Evolutionary conservation across 1,140 invertebrate genomes (phyloP).

Genomic region (Ptiloglossa arizonensis): DNA sequence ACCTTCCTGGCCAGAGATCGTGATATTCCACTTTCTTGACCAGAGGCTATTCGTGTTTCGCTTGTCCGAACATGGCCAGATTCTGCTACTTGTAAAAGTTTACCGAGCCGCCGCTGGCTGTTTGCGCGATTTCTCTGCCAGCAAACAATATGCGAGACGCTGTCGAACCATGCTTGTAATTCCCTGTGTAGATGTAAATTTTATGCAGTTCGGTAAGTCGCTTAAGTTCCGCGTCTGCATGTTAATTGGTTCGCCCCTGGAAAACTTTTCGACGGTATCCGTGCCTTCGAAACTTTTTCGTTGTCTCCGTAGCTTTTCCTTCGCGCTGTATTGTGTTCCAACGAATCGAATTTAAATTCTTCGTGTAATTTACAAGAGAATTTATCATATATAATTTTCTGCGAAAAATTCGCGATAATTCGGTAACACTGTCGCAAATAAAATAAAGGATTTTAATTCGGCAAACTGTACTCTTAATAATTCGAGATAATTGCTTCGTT

Average conservation of each 20-base stretch:
- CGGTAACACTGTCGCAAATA: too few species aligned
- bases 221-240: constrained; percentile 24
- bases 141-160: constrained; percentile 3
- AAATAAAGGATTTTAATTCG: too few species aligned
- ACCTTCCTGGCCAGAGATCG: too few species aligned
- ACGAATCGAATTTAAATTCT: neutral
- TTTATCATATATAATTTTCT: too few species aligned
- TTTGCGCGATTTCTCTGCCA: neutral
- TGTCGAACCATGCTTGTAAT: constrained; percentile 3
- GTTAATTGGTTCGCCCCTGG: constrained; percentile 21
- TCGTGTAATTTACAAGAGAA: neutral
- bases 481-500: too few species aligned
- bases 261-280: constrained; percentile 4
- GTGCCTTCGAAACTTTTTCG: constrained; percentile 2
- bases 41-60: too few species aligned
- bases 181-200: constrained; percentile 37
- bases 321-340: neutral
- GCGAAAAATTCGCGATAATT: too few species aligned
- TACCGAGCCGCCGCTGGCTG: neutral
- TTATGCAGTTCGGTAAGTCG: constrained; percentile 23
- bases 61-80: too few species aligned
- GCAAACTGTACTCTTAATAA: too few species aligned
- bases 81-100: neutral
- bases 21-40: too few species aligned
- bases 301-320: neutral